Evolutionary conservation across 2,888 invertebrate genomes (phyloP), one percentile per base, ranked within the genome.

Genomic region (Parascotia fuliginaria): DNA sequence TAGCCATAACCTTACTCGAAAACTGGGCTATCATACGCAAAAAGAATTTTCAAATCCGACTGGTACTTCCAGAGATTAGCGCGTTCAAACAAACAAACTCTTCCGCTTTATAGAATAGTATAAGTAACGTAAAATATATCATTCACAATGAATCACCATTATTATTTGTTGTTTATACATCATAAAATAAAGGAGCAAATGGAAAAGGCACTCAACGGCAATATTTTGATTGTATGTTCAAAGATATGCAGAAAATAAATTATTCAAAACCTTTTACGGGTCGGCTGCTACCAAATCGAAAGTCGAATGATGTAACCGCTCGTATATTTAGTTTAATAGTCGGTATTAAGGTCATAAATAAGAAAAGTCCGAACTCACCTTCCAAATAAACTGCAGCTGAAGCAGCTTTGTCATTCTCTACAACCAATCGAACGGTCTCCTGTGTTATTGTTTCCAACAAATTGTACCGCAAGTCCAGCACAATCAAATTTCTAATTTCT

Each of bases 381-480:
- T 95, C 95, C 73, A 97, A 89, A 81, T 95, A 94, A 79, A 97
- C 94, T 85, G 95, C 94, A 74, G 95, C 94, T 55, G 95, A 94
- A 59, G 91, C 88, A 76, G 95, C 95, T 89, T 95, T 95, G 77
- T 96, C 93, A 81, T 95, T 96, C 73, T 95, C 94, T 69, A 95
- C 92, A 76, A 97, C 94, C 29, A 96, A 95, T 68, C 95, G 93
- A 67, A 96, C 92, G 65, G 96, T 95, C 75, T 95, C 95, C 76
- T 95, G 95, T 42, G 95, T 95, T 78, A 97, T 93, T 41, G 96
- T 95, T 79, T 95, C 95, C 74, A 97, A 92, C 55, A 93, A 89
- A 88, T 97, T 97, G 70, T 95, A 94, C 77, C 96, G 94, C 65
- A 97, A 91, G 86, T 97, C 96, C 77, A 97, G 92, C 71, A 95